A percentile compares a stretch with the other conserved stretches of the same genome.
phyloP scores from a whole-genome alignment of 2,888 invertebrate genomes.

The Perithous albicinctus region DNA sequence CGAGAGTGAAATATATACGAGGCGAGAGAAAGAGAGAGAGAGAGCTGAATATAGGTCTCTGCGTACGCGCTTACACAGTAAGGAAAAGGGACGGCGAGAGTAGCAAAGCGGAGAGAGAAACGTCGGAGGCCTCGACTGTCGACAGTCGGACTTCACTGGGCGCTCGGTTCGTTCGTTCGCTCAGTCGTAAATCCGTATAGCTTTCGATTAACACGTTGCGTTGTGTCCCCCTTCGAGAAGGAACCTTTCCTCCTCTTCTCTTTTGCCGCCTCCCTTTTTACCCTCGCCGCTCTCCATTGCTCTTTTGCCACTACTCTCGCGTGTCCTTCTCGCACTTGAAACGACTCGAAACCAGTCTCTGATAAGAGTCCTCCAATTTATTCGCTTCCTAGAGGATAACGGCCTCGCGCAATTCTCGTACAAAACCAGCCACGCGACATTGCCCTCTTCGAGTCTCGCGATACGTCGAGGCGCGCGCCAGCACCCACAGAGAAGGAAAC shows the following conservation, averaged over 20 bases:
- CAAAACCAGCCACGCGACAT: constrained; percentile 65
- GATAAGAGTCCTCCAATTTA: constrained; percentile 75
- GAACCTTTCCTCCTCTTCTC: constrained; percentile 16
- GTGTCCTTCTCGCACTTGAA: constrained; percentile 43
- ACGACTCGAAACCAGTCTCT: constrained; percentile 67
- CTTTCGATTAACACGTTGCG: constrained; percentile 69
- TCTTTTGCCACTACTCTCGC: constrained; percentile 31
- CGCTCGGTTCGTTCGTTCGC: constrained; percentile 66
- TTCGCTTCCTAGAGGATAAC: constrained; percentile 74
- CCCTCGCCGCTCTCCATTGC: constrained; percentile 14
- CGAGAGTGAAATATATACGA: constrained; percentile 37
- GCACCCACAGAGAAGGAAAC: background rate
- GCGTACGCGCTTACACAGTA: background rate
- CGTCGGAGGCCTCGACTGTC: constrained; percentile 62
- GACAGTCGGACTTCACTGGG: constrained; percentile 59
- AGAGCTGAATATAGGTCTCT: too few relatives aligned
- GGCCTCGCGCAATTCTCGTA: constrained; percentile 54
- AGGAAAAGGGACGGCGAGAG: constrained; percentile 6
- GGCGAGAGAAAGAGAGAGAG: constrained; percentile 28
- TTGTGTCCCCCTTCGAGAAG: constrained; percentile 34
- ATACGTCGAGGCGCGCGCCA: constrained; percentile 1
- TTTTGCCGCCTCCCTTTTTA: constrained; percentile 14
- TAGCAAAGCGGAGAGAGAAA: constrained; percentile 30
- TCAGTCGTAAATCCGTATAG: constrained; percentile 65
- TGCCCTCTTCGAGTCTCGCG: constrained; percentile 43